Conservation (phyloP, 1,140 invertebrate genomes). For the Pemphigus obesinymphae region DNA sequence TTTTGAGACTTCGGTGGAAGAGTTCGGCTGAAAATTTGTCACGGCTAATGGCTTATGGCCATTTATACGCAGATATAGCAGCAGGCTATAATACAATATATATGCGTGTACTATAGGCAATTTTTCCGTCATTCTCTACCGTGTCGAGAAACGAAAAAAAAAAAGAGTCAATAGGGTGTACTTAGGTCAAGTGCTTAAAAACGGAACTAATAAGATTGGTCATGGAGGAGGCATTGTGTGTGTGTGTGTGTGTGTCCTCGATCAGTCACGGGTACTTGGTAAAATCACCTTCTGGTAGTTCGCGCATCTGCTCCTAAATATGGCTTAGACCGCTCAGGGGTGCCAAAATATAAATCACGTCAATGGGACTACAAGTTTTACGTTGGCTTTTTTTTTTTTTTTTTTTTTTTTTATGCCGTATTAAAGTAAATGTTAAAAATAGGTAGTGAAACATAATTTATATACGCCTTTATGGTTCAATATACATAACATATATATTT, state of each 20-base stretch:
- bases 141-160: background rate
- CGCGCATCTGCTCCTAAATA: slow-evolving; percentile 27
- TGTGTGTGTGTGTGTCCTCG: slow-evolving; percentile 24
- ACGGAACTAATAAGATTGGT: slow-evolving; percentile 42
- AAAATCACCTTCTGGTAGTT: slow-evolving; percentile 40
- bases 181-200: slow-evolving; percentile 32
- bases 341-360: slow-evolving; percentile 30
- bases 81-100: background rate
- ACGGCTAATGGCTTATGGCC: background rate
- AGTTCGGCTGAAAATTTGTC: background rate
- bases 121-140: background rate
- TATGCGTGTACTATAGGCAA: background rate
- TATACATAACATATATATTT: background rate
- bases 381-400: background rate
- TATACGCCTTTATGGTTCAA: background rate
- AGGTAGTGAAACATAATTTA: background rate
- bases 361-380: background rate
- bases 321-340: background rate
- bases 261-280: slow-evolving; percentile 39
- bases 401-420: background rate
- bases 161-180: slow-evolving; percentile 32
- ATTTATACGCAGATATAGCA: background rate
- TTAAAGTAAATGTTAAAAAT: background rate
- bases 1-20: background rate
- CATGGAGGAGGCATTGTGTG: slow-evolving; percentile 39